phyloP scores from a whole-genome alignment of 2,113 vertebrate species.

The Phalacrocorax pelagicus region DNA sequence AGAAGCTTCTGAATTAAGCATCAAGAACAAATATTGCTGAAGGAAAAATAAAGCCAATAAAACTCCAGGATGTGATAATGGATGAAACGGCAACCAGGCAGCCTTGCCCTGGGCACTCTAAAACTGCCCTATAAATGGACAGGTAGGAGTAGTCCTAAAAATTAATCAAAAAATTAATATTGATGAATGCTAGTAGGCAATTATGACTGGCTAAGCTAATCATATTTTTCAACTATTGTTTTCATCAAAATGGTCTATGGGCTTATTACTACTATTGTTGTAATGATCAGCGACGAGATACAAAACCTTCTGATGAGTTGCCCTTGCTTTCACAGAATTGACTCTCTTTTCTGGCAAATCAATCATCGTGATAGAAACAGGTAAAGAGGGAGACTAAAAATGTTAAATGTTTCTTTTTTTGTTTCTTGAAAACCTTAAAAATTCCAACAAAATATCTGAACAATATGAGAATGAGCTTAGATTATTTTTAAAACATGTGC shows the following conservation, averaged over 20 bases:
- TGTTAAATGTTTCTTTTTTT: neutral
- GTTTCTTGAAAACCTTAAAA: neutral
- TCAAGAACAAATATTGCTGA: slow-evolving; percentile 14
- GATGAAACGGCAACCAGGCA: neutral
- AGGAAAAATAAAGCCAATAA: slow-evolving; percentile 17
- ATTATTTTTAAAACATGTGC: neutral
- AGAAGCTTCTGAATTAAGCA: slow-evolving; percentile 28
- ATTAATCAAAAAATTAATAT: neutral
- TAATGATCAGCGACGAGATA: neutral
- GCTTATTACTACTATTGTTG: neutral
- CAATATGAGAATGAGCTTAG: neutral
- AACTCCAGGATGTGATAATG: neutral
- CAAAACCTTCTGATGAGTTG: neutral
- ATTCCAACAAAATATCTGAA: neutral
- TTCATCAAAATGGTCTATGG: neutral
- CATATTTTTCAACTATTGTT: neutral
- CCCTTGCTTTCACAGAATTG: neutral
- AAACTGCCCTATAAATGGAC: neutral
- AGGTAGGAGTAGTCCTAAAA: neutral
- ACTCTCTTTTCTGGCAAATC: neutral
- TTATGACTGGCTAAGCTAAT: neutral
- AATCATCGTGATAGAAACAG: neutral
- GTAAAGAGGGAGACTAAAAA: neutral
- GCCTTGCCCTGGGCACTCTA: neutral
- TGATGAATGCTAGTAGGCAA: neutral